These are phyloP conservation scores for Drosophila lowei DNA, from an alignment of 1,140 invertebrate species.

Conservation along the genomic window DNA sequence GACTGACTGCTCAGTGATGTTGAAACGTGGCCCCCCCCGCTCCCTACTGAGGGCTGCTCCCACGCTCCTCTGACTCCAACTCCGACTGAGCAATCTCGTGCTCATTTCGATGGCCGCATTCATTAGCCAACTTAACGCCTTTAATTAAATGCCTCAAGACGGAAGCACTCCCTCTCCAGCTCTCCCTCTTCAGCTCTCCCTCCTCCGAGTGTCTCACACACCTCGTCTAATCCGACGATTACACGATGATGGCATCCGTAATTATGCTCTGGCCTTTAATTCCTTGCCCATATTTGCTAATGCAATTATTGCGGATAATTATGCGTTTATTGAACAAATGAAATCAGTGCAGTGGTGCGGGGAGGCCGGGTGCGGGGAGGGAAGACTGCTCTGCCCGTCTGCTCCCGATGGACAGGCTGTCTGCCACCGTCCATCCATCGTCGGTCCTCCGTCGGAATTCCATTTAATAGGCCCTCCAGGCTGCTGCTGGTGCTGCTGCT, in stretches of 20 bases:
- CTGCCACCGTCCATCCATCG: constrained; percentile 35
- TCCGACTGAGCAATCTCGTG: constrained; percentile 22
- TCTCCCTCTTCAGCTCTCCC: too few relatives aligned
- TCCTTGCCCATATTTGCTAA: constrained; percentile 65
- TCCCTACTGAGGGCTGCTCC: constrained; percentile 1
- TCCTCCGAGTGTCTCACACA: too few relatives aligned
- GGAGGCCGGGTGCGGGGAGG: background rate
- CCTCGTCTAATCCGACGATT: constrained; percentile 18
- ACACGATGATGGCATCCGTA: constrained; percentile 44
- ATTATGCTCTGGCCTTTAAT: constrained; percentile 51
- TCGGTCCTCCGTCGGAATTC: constrained; percentile 26
- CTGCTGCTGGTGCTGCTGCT: constrained; percentile 4
- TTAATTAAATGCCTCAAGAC: constrained; percentile 64
- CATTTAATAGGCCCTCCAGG: constrained; percentile 36
- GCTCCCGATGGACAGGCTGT: constrained; percentile 4
- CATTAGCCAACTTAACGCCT: constrained; percentile 70
- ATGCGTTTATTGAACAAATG: constrained; percentile 72
- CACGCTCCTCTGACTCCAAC: background rate
- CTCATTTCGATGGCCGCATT: constrained; percentile 45
- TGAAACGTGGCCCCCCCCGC: constrained; percentile 19
- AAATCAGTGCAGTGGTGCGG: constrained; percentile 12
- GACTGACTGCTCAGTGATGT: constrained; percentile 22
- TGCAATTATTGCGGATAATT: constrained; percentile 76
- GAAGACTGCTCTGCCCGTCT: too few relatives aligned
- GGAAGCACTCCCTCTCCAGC: background rate